Base-by-base conservation (phyloP, 2,888 invertebrate species). In the Smittia aterrima region DNA sequence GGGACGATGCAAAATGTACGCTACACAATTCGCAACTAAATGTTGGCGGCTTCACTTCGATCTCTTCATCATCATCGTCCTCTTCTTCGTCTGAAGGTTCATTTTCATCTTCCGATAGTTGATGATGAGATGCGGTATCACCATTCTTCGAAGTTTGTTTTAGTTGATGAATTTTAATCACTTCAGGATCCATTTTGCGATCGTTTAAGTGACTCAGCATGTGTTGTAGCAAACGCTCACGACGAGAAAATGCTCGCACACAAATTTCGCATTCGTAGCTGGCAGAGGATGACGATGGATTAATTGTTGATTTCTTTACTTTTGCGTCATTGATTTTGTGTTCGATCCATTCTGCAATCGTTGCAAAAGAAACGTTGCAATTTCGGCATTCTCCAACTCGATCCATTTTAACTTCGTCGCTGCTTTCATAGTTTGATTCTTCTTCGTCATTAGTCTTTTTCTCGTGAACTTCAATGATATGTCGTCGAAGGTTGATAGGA, bases 161-260 rank as follows among this genome's bases (percentile, higher is more conserved):
- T 11, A 13, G 74, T 73, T 1, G 74, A 76, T 72, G 74, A 74
- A 24, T 75, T 76, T 75, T 20, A 74, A 75, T 74, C 72, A 16
- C 73, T 64, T 70, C 41, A 68, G 41, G 54, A 74, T 75, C n/a
- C 75, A 76, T 66, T 75, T 78, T 75, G 20, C 76, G 76, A 58
- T 82, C 82, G 74, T 81, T 82, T 73, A 83, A 79, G 77, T 83
- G 83, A 72, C 80, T 80, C 73, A 81, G 79, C 76, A 83, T 80
- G 76, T 83, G 83, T 78, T 83, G 82, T 66, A 83, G 78, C 13
- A 83, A 78, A 75, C 83, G 82, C 77, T 83, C 83, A 67, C 82
- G 83, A 41, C 83, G 80, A 25, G 83, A 82, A 71, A 83, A 79
- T 75, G 82, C 80, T 64, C 81, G 80, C 38, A 82, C 82, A 74